These are phyloP conservation scores for Troides aeacus DNA, from an alignment of 2,888 invertebrate species.

Conservation along the genomic window DNA sequence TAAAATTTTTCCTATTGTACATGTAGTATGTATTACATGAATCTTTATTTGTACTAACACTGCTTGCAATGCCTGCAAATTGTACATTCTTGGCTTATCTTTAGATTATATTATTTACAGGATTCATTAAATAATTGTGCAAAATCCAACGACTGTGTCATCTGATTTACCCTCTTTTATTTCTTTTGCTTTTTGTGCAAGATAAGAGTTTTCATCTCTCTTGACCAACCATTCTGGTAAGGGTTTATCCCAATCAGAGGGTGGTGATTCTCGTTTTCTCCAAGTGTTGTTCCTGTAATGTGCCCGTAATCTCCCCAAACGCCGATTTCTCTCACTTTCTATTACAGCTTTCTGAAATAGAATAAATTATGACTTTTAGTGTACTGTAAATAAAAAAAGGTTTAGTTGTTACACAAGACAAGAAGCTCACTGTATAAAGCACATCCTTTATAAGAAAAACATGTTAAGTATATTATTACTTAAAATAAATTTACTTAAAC, in stretches of 20 bases:
- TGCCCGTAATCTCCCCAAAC: slow-evolving; percentile 81
- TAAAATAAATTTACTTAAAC: too few species aligned
- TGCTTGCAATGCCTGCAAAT: background rate
- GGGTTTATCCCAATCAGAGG: slow-evolving; percentile 89
- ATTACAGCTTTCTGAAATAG: slow-evolving; percentile 81
- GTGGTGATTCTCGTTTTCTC: slow-evolving; percentile 87
- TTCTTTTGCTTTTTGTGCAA: slow-evolving; percentile 83
- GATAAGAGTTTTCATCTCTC: slow-evolving; percentile 83
- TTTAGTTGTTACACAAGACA: too few species aligned
- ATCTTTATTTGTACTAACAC: background rate
- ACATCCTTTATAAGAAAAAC: too few species aligned
- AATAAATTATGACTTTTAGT: background rate
- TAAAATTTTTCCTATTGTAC: background rate
- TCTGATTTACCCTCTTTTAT: slow-evolving; percentile 64
- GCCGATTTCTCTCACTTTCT: slow-evolving; percentile 84
- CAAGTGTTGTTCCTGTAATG: slow-evolving; percentile 89
- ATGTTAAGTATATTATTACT: too few species aligned
- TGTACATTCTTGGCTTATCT: background rate
- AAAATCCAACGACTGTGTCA: slow-evolving; percentile 46
- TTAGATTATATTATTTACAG: background rate
- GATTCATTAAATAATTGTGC: slow-evolving; percentile 59
- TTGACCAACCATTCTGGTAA: slow-evolving; percentile 87
- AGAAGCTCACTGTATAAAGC: too few species aligned
- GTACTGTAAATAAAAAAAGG: too few species aligned
- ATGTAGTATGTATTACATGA: background rate